A percentile compares a stretch with the other conserved stretches of the same genome.
These are phyloP conservation scores for Sebastolobus altivelis DNA, from an alignment of 2,797 vertebrate species.

Conservation along the genomic window DNA sequence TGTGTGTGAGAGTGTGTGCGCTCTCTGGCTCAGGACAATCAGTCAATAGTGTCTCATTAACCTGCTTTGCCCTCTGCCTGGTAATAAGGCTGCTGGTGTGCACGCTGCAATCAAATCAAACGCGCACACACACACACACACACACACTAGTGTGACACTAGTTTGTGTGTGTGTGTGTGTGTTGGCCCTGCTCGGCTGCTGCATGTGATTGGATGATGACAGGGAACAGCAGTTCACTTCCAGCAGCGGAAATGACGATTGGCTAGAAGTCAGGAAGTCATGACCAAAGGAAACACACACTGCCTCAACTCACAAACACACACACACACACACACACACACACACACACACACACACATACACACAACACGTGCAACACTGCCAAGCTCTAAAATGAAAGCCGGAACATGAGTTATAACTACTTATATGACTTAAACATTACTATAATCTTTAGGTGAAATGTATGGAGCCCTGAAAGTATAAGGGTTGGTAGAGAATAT, in stretches of 20 bases:
- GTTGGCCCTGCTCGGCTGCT: constrained; percentile 24
- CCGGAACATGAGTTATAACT: neutral
- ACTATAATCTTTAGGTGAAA: neutral
- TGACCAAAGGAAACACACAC: constrained; percentile 1
- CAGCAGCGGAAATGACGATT: constrained; percentile 29
- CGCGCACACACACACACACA: neutral
- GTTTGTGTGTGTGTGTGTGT: neutral
- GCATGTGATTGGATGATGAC: constrained; percentile 43
- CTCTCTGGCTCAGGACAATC: constrained; percentile 52
- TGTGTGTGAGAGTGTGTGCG: constrained; percentile 37
- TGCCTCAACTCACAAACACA: neutral
- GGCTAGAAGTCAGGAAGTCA: constrained; percentile 33
- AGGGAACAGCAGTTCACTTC: constrained; percentile 56
- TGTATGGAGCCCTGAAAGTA: neutral
- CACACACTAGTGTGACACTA: no score
- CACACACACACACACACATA: neutral
- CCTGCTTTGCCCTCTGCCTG: constrained; percentile 51
- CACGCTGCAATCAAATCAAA: constrained; percentile 53
- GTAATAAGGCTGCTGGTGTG: constrained; percentile 71
- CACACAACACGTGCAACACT: no score
- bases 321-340: constrained; percentile 1
- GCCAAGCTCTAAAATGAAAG: neutral
- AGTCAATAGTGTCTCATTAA: constrained; percentile 77
- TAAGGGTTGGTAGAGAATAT: no score
- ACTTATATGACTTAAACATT: neutral